Evolutionary conservation across 2,888 invertebrate species (phyloP), one percentile per base, ranked within the genome.

Genomic region (Cheilosia urbana): DNA sequence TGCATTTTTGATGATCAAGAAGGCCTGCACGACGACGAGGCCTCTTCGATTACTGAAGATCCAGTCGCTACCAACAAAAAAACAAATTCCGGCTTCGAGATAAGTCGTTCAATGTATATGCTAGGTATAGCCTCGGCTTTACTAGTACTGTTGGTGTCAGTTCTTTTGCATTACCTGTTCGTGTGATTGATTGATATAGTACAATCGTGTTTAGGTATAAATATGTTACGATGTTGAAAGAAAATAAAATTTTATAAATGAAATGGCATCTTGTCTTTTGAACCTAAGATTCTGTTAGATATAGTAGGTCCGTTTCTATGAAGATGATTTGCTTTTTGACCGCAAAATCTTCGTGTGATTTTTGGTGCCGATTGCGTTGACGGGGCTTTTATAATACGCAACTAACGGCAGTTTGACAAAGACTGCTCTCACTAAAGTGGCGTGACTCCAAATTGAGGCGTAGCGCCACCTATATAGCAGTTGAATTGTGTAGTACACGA

Each of bases 1-100:
- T 94, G 95, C 88, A 95, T 96, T 13, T 93, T 96, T 58, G 94
- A 95, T 87, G 95, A 96, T 88, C 93, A 96, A 30, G 98, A 98
- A 92, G 94, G 95, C 1, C 95, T 96, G 90, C 96, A 96, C 88
- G 96, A 97, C 88, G 97, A 97, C 95, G 88, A 89, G 4, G 73
- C 88, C 13, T 79, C 87, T 27, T 55, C 73, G 2, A 76, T 87
- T 2, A 51, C 58, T 6, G 76, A 80, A 24, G 84, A 88, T 7
- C 63, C 87, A 73, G 89, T 92, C 0, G 93, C 93, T 87, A 93
- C 93, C 82, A 93, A 94, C 84, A 89, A 90, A 76, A 90, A 93
- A 15, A 89, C 93, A 15, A 93, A 94, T 17, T 93, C 93, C 9
- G 94, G 93, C 0, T 93, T 93, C 66, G 94, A 94, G 89, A 94